These are phyloP conservation scores for Tonatia bakeri DNA, from an alignment of 2,113 vertebrate genomes.

Conservation along the genomic window DNA sequence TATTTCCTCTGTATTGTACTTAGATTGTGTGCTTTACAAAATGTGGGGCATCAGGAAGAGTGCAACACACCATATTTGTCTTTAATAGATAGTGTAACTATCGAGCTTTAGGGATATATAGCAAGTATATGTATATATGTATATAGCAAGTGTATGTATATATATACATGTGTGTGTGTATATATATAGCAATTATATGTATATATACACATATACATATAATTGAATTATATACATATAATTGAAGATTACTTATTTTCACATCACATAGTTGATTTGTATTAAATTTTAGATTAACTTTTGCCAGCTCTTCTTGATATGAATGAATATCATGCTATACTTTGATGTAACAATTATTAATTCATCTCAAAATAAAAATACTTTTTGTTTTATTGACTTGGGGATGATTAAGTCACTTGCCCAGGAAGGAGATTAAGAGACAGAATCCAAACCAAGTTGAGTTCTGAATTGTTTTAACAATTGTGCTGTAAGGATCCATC, in stretches of 20 bases:
- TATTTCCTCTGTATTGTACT: background rate
- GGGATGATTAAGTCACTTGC: background rate
- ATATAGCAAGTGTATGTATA: background rate
- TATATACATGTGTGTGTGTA: too few relatives aligned
- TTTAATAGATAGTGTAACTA: background rate
- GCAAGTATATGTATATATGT: background rate
- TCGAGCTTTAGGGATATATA: background rate
- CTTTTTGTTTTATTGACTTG: background rate
- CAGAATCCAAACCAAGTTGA: background rate
- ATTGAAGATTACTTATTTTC: background rate
- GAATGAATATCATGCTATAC: background rate
- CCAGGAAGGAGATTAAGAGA: background rate
- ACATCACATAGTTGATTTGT: background rate
- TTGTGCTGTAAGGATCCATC: background rate
- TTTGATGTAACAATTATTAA: background rate
- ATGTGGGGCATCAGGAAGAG: background rate
- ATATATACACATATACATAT: too few relatives aligned
- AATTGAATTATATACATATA: background rate
- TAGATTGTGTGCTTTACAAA: background rate
- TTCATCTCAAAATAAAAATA: background rate
- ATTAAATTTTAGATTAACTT: background rate
- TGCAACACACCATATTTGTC: background rate
- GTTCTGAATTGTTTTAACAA: background rate
- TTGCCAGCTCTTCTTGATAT: background rate
- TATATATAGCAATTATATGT: background rate